These are phyloP conservation scores for Plebejus anna DNA, from an alignment of 2,888 invertebrate species.

Conservation along the genomic window DNA sequence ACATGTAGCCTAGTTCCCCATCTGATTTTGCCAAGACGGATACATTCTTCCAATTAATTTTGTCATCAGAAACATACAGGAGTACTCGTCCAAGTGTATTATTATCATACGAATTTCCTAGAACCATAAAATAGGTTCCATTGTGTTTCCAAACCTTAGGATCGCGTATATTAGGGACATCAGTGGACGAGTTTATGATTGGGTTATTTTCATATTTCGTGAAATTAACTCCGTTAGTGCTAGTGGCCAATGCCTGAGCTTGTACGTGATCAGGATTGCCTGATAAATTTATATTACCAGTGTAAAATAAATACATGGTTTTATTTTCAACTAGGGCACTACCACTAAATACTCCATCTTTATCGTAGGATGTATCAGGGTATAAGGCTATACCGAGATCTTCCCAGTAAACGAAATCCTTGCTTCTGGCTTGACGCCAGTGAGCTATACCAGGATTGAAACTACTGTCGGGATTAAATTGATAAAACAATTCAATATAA, in stretches of 20 bases:
- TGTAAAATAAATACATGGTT: slow-evolving; percentile 43
- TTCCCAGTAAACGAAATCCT: slow-evolving; percentile 53
- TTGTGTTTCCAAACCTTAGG: slow-evolving; percentile 48
- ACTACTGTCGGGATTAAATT: slow-evolving; percentile 55
- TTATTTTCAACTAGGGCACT: slow-evolving; percentile 45
- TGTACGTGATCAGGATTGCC: slow-evolving; percentile 40
- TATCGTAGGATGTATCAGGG: slow-evolving; percentile 45
- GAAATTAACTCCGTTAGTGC: slow-evolving; percentile 42
- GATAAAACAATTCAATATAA: slow-evolving; percentile 72
- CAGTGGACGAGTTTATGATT: slow-evolving; percentile 38
- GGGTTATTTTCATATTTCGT: slow-evolving; percentile 42
- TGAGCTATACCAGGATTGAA: slow-evolving; percentile 42
- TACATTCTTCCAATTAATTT: slow-evolving; percentile 48
- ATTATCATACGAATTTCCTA: slow-evolving; percentile 52
- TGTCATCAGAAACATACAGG: slow-evolving; percentile 55
- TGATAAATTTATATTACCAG: slow-evolving; percentile 40
- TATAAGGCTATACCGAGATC: slow-evolving; percentile 49
- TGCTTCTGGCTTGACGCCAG: slow-evolving; percentile 56
- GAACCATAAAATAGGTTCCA: slow-evolving; percentile 44
- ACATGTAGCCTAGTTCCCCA: slow-evolving; percentile 60
- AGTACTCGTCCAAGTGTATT: slow-evolving; percentile 50
- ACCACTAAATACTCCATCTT: slow-evolving; percentile 46
- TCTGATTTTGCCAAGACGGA: slow-evolving; percentile 50
- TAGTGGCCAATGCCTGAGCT: slow-evolving; percentile 38
- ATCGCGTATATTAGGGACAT: slow-evolving; percentile 45